A percentile compares a stretch with the other conserved stretches of the same genome.
Evolutionary conservation across 1,140 invertebrate genomes (phyloP).

Genomic region (Plodia interpunctella): DNA sequence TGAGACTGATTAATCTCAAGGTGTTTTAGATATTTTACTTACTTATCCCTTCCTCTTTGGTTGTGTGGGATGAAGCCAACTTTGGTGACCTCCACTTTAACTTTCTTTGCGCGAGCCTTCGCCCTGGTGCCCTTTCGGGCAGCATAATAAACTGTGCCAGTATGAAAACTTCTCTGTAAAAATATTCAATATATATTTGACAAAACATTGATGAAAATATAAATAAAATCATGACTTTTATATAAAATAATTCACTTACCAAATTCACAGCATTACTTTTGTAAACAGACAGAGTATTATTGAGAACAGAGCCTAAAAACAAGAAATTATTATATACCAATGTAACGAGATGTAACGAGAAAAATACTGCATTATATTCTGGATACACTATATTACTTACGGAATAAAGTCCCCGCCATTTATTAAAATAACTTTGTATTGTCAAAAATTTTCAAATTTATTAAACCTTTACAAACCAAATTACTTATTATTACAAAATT

Average conservation of each 20-base stretch:
- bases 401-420: slow-evolving; percentile 54
- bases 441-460: too few relatives aligned
- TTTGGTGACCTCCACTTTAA: slow-evolving; percentile 84
- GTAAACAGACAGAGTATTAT: slow-evolving; percentile 35
- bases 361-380: neutral
- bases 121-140: slow-evolving; percentile 87
- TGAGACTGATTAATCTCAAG: too few relatives aligned
- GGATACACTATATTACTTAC: slow-evolving; percentile 34
- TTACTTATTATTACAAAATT: too few relatives aligned
- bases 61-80: slow-evolving; percentile 81
- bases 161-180: slow-evolving; percentile 54
- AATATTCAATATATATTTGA: slow-evolving; percentile 12
- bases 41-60: slow-evolving; percentile 72
- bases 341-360: neutral
- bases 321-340: slow-evolving; percentile 14
- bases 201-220: neutral
- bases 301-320: slow-evolving; percentile 56
- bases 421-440: slow-evolving; percentile 14
- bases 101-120: slow-evolving; percentile 82
- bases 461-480: slow-evolving; percentile 9
- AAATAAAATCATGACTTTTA: too few relatives aligned
- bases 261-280: slow-evolving; percentile 35
- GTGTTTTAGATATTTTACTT: slow-evolving; percentile 17
- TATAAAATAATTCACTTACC: slow-evolving; percentile 42
- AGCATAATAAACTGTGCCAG: slow-evolving; percentile 76